Base-by-base conservation (phyloP, 2,113 vertebrate genomes). In the Erpornis zantholeuca region DNA sequence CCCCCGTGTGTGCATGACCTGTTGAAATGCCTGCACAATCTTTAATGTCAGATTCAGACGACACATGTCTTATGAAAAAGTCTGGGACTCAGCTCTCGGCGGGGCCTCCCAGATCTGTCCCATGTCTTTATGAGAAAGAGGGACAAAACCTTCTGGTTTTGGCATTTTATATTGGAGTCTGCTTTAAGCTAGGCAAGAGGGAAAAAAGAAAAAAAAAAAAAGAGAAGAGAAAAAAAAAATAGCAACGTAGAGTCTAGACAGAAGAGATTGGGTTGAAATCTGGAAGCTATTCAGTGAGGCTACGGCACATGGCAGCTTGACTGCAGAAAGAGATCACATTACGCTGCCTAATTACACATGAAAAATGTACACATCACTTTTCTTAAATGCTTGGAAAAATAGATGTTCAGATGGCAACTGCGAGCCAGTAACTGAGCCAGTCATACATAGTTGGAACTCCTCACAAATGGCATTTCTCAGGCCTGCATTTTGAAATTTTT, bases 181-280 rank as follows among this genome's bases (percentile, higher is more conserved):
- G 98, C 97, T 98, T 98, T 97, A 98, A 98, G 98, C 90, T 87
- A 95, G 94, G 97, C 59, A 2, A 77, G 59, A 50, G 36, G 63
- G 15, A 11, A 19, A 9, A 59, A 65, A 20, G 8, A 19, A 8
- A 59, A 47, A 50, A 96, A 47, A 68, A 33, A 33, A 15, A 88
- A 92, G 28, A 1, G 21, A 50, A 10, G 3, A 5, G 35, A 7
- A 6, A 96, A 96, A 97, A 96, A 97, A 97, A 98, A 96, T 94
- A 98, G 98, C 98, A 99, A 98, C 98, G 98, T 98, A 97, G 98
- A 98, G 98, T 99, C 98, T 99, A 99, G 98, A 99, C 98, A 98
- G 98, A 97, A 96, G 96, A 98, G 98, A 98, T 98, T 98, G 98
- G 97, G 97, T 98, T 98, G 98, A 98, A 98, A 98, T 98, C 98